Base-by-base conservation (phyloP, 2,113 vertebrate species). In the Tachysurus fulvidraco region DNA sequence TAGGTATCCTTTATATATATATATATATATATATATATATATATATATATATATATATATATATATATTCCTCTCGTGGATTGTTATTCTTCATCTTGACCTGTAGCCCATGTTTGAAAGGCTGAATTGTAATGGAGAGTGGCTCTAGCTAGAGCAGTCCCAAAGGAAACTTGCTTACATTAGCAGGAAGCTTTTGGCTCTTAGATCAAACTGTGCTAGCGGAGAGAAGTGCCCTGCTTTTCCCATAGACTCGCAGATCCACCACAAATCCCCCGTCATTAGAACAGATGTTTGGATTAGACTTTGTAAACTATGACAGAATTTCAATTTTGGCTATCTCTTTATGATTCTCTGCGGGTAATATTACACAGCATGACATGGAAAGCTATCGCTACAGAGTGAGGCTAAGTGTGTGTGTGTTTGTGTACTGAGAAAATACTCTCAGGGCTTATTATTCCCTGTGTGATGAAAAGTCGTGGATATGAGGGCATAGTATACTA, bases 221-320 rank as follows among this genome's bases (percentile, higher is more conserved):
- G 91, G 91, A 93, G 93, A 95, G 95, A 97, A 97, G 96, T 96
- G 95, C 92, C 94, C 91, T 91, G 93, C 93, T 95, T 96, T 98
- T 97, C 96, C 95, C 96, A 96, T 98, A 95, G 95, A 95, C 91
- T 95, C 93, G 94, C 94, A 90, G 95, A 94, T 95, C 96, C 96
- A 96, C 94, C 95, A 95, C 94, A 95, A 96, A 96, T 96, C 95
- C 96, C 96, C 95, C 96, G 96, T 97, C 97, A 97, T 96, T 97
- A 95, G 95, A 98, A 96, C 96, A 98, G 96, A 98, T 98, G 97
- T 96, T 97, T 97, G 96, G 95, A 97, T 97, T 97, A 96, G 96
- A 96, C 94, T 98, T 95, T 97, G 96, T 98, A 98, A 98, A 98
- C 97, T 93, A 95, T 95, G 96, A 97, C 95, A 96, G 96, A 95